Evolutionary conservation across 2,113 vertebrate genomes (phyloP).

Genomic region (Pseudopipra pipra): DNA sequence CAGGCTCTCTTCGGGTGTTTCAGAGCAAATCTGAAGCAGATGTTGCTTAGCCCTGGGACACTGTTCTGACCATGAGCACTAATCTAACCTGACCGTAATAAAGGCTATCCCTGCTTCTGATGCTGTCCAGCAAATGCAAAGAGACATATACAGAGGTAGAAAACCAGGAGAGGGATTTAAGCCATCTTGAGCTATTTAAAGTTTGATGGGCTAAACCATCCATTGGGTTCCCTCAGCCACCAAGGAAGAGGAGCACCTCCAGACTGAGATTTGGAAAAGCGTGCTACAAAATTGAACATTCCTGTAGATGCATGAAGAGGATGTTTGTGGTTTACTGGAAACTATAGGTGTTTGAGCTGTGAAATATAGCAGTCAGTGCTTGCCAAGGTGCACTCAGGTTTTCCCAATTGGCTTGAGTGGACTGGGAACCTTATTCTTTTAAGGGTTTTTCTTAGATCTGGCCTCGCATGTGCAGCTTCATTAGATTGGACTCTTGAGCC

Average conservation of each 20-base stretch:
- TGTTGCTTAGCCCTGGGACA: background rate
- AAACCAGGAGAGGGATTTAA: background rate
- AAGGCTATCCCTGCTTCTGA: background rate
- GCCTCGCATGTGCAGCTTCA: background rate
- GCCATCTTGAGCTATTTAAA: background rate
- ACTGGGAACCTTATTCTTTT: background rate
- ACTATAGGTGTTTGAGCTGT: background rate
- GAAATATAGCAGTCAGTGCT: background rate
- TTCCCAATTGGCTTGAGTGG: background rate
- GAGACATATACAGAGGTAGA: background rate
- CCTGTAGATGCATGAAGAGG: background rate
- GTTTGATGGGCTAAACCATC: background rate
- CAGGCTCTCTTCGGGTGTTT: background rate
- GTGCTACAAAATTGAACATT: background rate
- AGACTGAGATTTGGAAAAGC: background rate
- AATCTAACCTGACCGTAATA: background rate
- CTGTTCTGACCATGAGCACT: background rate
- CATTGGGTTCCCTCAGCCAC: background rate
- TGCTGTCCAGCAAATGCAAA: background rate
- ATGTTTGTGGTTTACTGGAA: background rate
- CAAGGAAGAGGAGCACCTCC: background rate
- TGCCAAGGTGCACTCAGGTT: background rate
- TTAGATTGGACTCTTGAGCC: background rate
- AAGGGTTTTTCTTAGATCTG: background rate
- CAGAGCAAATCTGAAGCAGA: slow-evolving; percentile 6